phyloP scores from a whole-genome alignment of 2,113 vertebrate species.

The Forbesichthys papilliferus region DNA sequence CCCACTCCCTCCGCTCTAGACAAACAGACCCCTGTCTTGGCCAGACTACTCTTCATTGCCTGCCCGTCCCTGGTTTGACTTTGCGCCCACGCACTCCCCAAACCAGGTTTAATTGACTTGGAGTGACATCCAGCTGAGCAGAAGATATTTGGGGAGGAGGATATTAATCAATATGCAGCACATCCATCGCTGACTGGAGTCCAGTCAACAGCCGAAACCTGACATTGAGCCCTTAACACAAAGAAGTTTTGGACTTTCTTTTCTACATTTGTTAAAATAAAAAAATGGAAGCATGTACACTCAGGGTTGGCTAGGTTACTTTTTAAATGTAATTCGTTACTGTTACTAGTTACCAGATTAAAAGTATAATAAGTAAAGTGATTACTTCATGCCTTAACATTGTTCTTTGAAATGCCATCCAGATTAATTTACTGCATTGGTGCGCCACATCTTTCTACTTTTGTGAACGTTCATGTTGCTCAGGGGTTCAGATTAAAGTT shows the following conservation, averaged over 20 bases:
- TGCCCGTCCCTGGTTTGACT: neutral
- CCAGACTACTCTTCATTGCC: neutral
- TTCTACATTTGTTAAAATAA: slow-evolving; percentile 6
- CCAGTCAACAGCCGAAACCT: slow-evolving; percentile 42
- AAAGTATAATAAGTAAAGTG: no score
- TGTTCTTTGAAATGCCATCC: no score
- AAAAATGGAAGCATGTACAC: slow-evolving; percentile 25
- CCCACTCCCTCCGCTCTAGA: neutral
- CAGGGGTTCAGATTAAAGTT: no score
- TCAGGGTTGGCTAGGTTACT: neutral
- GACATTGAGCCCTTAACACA: neutral
- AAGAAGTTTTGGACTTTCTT: slow-evolving; percentile 12
- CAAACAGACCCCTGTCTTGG: neutral
- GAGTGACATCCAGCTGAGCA: slow-evolving; percentile 44
- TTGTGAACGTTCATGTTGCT: no score
- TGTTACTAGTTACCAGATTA: no score
- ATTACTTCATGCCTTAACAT: no score
- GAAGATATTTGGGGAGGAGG: slow-evolving; percentile 38
- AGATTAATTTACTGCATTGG: no score
- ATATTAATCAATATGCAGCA: slow-evolving; percentile 42
- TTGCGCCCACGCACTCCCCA: slow-evolving; percentile 19
- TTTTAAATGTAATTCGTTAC: no score
- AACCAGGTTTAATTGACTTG: slow-evolving; percentile 61
- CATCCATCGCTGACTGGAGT: slow-evolving; percentile 33
- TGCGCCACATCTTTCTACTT: no score